phyloP scores from a whole-genome alignment of 2,888 invertebrate genomes.

The Ariolimax columbianus region DNA sequence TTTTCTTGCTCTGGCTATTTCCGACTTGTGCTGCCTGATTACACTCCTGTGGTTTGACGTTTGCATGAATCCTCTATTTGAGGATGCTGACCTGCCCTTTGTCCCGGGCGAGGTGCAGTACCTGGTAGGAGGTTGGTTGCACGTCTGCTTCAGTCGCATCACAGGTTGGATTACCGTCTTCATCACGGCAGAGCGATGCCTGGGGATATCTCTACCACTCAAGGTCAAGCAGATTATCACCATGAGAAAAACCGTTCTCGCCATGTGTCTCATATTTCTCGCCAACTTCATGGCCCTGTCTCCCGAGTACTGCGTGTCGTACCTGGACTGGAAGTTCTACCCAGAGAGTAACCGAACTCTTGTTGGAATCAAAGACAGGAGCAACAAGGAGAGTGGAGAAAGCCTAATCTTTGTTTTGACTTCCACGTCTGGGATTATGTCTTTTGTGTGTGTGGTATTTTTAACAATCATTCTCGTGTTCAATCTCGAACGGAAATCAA shows the following conservation, averaged over 20 bases:
- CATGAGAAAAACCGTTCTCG: neutral
- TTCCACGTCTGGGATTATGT: neutral
- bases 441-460: neutral
- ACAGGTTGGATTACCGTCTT: constrained; percentile 24
- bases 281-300: neutral
- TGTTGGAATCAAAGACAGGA: neutral
- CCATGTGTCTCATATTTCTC: constrained; percentile 4
- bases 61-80: constrained; percentile 23
- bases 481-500: neutral
- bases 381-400: neutral
- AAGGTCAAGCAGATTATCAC: constrained; percentile 19
- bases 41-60: constrained; percentile 7
- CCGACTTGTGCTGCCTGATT: constrained; percentile 12
- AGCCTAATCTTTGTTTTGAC: neutral
- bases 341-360: neutral
- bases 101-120: neutral
- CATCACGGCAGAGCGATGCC: constrained; percentile 23
- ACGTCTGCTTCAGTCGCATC: constrained; percentile 8
- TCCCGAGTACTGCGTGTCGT: neutral
- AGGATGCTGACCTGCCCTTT: neutral
- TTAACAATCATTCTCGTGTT: neutral
- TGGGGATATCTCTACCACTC: constrained; percentile 1
- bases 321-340: constrained; percentile 27
- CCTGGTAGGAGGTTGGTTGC: neutral
- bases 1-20: constrained; percentile 4